Percentiles rank a stretch among this genome's conserved stretches.
Evolutionary conservation across 1,140 invertebrate species (phyloP).

Genomic region (Drosophila ohnishii): DNA sequence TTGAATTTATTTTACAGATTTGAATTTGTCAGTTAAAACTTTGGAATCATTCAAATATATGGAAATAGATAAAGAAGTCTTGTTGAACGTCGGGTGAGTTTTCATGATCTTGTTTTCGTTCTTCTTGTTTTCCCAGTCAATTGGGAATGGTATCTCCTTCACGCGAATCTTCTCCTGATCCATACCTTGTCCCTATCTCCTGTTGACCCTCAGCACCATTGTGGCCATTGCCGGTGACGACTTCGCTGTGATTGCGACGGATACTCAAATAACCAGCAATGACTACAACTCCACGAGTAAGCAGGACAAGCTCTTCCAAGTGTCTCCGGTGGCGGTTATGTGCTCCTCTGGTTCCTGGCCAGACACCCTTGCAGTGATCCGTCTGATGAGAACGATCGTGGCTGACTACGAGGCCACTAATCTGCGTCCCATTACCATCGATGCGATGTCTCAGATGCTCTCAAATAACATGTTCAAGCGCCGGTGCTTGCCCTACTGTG

Average conservation of each 20-base stretch:
- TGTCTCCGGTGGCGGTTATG: conserved; percentile 92
- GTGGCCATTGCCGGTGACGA: conserved; percentile 97
- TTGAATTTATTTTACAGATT: background rate
- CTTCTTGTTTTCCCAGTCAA: background rate
- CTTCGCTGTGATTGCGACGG: conserved; percentile 93
- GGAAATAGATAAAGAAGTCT: background rate
- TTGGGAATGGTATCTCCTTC: no score
- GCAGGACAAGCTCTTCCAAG: conserved; percentile 91
- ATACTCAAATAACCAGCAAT: conserved; percentile 95
- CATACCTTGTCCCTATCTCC: conserved; percentile 10
- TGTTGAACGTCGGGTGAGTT: conserved; percentile 88
- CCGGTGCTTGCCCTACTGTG: conserved; percentile 99
- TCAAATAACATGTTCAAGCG: conserved; percentile 98
- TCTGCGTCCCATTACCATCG: conserved; percentile 95
- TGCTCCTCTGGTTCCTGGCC: conserved; percentile 98
- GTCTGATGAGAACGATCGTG: conserved; percentile 92
- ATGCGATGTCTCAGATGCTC: conserved; percentile 96
- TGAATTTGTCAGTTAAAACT: background rate
- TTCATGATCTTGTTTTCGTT: background rate
- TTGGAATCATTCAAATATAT: background rate
- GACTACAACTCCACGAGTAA: conserved; percentile 94
- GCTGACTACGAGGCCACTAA: conserved; percentile 98
- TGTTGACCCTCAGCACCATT: conserved; percentile 86
- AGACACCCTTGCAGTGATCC: conserved; percentile 95
- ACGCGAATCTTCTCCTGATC: background rate